Conservation (phyloP, 92 coral and sea anemone species). For the Zoanthus sociatus region DNA sequence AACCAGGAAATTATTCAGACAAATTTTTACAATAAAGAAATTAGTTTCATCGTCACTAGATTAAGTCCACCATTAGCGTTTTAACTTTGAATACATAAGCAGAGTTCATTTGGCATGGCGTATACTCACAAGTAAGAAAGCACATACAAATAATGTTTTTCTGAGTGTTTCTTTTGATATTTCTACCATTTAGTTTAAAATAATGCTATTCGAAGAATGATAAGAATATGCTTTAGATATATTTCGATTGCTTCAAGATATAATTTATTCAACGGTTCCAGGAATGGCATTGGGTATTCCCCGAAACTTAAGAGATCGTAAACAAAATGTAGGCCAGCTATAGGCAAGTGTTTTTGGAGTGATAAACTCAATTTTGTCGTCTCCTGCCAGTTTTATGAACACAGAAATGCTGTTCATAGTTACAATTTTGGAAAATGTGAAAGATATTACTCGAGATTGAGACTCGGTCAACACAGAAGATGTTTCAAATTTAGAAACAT, state of each 20-base stretch:
- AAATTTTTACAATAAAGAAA: too few species aligned
- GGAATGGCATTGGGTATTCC: neutral
- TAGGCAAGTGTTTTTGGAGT: neutral
- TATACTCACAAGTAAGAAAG: neutral
- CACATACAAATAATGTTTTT: neutral
- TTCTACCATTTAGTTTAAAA: neutral
- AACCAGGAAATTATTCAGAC: too few species aligned
- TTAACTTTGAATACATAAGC: neutral
- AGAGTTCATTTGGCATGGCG: neutral
- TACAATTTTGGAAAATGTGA: too few species aligned
- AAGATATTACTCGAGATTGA: too few species aligned
- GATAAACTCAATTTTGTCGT: neutral
- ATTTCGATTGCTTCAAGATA: neutral
- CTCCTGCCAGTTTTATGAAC: neutral
- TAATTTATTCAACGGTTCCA: neutral
- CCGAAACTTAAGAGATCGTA: neutral
- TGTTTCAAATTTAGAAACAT: slow-evolving; percentile 27
- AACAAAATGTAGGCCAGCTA: neutral
- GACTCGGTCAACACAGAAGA: too few species aligned
- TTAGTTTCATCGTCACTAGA: too few species aligned
- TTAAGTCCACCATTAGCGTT: too few species aligned
- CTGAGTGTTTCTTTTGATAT: too few species aligned
- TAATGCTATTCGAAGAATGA: neutral
- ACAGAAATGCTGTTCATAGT: neutral
- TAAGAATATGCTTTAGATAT: neutral